phyloP scores from a whole-genome alignment of 1,140 invertebrate genomes.

The Aplysia californica region DNA sequence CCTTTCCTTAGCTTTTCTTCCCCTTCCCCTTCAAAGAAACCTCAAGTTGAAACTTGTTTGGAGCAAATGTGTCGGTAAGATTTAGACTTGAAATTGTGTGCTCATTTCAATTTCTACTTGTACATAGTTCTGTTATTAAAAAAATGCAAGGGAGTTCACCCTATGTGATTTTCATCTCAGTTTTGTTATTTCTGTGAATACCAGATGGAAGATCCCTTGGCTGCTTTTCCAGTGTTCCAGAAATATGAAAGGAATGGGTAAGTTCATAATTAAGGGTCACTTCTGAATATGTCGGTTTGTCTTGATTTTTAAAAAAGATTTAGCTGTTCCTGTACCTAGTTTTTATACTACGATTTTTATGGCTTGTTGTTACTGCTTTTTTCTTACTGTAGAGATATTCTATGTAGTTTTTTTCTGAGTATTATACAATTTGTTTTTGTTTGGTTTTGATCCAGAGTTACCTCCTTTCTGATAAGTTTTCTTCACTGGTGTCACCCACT shows the following conservation, averaged over 20 bases:
- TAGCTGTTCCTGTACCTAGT: neutral
- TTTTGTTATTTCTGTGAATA: too few species aligned
- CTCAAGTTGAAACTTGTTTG: too few species aligned
- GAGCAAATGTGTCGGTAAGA: too few species aligned
- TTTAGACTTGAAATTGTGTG: neutral
- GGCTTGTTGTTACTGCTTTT: too few species aligned
- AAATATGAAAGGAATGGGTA: constrained; percentile 29
- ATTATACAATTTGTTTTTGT: too few species aligned
- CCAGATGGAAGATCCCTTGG: constrained; percentile 20
- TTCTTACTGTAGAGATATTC: too few species aligned
- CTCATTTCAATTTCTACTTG: neutral
- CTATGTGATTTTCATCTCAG: neutral
- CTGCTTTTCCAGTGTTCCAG: constrained; percentile 17
- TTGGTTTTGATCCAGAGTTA: too few species aligned
- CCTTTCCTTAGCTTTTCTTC: too few species aligned
- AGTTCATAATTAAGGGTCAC: neutral
- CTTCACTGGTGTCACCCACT: too few species aligned
- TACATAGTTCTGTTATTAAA: neutral
- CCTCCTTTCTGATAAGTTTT: too few species aligned
- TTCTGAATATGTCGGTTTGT: neutral
- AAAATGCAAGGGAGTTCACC: neutral
- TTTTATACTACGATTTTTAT: neutral
- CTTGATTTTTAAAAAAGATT: neutral
- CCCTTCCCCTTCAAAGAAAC: too few species aligned
- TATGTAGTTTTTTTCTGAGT: too few species aligned